Conservation (phyloP, 2,113 vertebrate genomes). For the Catharus bicknelli region DNA sequence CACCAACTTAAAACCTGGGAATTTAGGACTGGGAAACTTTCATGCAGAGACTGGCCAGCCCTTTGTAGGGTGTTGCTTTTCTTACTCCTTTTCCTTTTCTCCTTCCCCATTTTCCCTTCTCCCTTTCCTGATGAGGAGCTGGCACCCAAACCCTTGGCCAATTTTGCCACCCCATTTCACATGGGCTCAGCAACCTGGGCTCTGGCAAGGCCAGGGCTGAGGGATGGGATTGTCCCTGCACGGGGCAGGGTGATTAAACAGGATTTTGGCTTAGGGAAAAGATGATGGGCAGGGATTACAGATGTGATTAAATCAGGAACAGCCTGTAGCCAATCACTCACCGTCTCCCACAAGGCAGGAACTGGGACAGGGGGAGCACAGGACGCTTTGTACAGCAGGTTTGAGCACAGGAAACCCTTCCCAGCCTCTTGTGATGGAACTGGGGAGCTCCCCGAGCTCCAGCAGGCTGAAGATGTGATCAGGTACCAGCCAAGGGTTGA, state of each 20-base stretch:
- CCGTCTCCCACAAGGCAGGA: accelerated
- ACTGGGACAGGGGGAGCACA: background rate
- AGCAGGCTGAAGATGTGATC: accelerated
- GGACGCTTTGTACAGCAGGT: background rate
- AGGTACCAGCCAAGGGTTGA: background rate
- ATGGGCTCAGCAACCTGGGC: accelerated
- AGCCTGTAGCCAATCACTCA: background rate
- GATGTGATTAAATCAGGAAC: background rate
- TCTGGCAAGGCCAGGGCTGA: background rate
- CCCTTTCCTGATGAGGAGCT: background rate
- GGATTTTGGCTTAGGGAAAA: background rate
- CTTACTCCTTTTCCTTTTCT: background rate
- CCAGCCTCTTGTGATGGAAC: accelerated
- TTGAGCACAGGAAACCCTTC: accelerated
- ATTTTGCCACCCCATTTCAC: background rate
- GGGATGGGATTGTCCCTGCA: background rate
- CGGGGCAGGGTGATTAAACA: background rate
- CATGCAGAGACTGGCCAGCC: accelerated
- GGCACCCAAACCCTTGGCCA: background rate
- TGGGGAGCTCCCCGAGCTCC: accelerated
- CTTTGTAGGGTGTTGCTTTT: background rate
- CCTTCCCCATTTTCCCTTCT: background rate
- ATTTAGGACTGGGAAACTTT: accelerated
- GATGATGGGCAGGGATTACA: conserved; percentile 27
- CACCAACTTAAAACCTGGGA: background rate